Evolutionary conservation across 2,888 invertebrate genomes (phyloP), one percentile per base, ranked within the genome.

Genomic region (Mycogona germanica): DNA sequence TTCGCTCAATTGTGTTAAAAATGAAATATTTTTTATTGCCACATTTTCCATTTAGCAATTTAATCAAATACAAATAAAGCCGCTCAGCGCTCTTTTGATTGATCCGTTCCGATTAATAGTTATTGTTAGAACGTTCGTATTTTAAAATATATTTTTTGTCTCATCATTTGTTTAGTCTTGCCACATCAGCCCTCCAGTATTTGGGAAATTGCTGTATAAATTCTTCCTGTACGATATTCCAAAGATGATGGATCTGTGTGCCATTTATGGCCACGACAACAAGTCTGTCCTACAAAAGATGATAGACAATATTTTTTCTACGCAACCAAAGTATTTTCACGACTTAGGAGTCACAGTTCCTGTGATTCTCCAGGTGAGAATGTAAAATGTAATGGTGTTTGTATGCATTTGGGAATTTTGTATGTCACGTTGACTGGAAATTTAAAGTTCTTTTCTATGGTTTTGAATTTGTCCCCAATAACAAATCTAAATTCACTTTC

Each of bases 211-310:
- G n/a, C 66, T 89, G 46, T 87, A 87, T 67, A 76, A 84, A 57
- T 81, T 86, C 61, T 87, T 80, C 68, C 72, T 91, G 59, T 80
- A 87, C 62, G 85, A 88, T n/a, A 75, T 88, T 59, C 85, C 88
- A 0, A 81, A 84, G 64, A 69, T 89, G 50, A 79, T 86, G 71
- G 88, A 88, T 66, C 67, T 88, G 12, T 81, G 85, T 64, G 74
- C 81, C 38, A 72, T 84, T 7, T 87, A 84, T 61, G 85, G 84
- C 0, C 73, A 75, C 45, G 78, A 77, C 47, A 87, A 87, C 64
- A 63, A 70, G 0, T 64, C 68, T 48, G 72, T 82, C 40, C 71
- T 88, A 14, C 67, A 73, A 0, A 76, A 78, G 61, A 75, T 88
- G 60, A 65, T 88, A 30, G 71, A 74, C 0, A 78, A 77, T 28